phyloP scores from a whole-genome alignment of 1,140 invertebrate genomes.

The Aethina tumida region DNA sequence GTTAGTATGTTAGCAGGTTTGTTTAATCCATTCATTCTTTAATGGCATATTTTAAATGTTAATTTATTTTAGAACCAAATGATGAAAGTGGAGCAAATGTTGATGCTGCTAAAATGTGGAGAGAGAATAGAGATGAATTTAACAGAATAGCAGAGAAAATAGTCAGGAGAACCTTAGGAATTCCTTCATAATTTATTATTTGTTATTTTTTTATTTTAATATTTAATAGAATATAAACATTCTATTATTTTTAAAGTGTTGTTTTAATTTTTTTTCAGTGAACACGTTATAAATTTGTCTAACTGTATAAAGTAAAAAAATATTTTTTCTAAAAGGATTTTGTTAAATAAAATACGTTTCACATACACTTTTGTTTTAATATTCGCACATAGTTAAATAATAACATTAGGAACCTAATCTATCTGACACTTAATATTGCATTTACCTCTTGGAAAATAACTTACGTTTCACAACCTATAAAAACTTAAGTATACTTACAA shows the following conservation, averaged over 20 bases:
- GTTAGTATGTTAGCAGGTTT: slow-evolving; percentile 93
- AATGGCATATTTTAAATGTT: background rate
- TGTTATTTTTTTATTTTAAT: background rate
- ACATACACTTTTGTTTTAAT: too few species aligned
- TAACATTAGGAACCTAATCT: background rate
- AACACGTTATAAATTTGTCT: background rate
- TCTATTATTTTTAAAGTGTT: background rate
- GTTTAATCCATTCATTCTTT: background rate
- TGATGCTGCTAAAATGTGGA: slow-evolving; percentile 99
- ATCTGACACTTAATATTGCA: background rate
- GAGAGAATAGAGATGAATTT: slow-evolving; percentile 90
- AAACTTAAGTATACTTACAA: too few species aligned
- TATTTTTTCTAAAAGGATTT: slow-evolving; percentile 1
- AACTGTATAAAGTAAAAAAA: background rate
- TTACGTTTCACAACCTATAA: slow-evolving; percentile 3
- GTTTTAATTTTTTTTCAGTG: background rate
- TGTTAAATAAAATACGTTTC: background rate
- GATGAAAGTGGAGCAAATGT: slow-evolving; percentile 99
- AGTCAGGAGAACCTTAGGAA: slow-evolving; percentile 83
- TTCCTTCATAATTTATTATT: slow-evolving; percentile 23
- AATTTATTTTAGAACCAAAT: slow-evolving; percentile 75
- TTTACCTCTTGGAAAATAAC: background rate
- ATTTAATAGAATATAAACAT: background rate
- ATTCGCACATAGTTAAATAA: too few species aligned
- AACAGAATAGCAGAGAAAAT: slow-evolving; percentile 85